Conservation (phyloP, 2,113 vertebrate species). For the Elephas maximus region DNA sequence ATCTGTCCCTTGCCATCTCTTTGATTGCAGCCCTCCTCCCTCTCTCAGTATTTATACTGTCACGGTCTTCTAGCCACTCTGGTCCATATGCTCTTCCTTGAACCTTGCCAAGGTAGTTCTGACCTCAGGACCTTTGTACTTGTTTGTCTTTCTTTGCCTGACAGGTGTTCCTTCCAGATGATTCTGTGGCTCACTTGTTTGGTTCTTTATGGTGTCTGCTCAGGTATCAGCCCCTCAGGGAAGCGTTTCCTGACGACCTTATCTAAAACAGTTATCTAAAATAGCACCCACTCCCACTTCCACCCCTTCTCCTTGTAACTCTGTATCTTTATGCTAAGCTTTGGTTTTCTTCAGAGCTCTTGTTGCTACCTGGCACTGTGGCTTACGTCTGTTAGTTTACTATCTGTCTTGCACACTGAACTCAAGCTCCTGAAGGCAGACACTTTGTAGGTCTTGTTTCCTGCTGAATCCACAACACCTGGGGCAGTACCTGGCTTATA, state of each 20-base stretch:
- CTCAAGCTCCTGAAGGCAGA: not conserved
- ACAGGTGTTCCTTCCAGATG: slow-evolving; percentile 3
- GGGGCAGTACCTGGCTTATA: not conserved
- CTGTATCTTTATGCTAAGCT: not conserved
- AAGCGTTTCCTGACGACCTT: not conserved
- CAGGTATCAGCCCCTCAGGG: not conserved
- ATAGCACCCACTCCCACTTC: not conserved
- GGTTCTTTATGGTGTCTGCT: not conserved
- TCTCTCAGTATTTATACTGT: not conserved
- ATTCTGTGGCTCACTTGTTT: not conserved
- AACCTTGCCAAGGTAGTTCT: not conserved
- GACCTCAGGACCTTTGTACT: slow-evolving; percentile 43
- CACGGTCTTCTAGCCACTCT: not conserved
- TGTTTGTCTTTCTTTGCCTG: not conserved
- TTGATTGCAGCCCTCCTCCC: not conserved
- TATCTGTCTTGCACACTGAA: not conserved
- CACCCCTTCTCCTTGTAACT: not conserved
- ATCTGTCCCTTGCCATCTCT: not conserved
- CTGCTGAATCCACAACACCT: not conserved
- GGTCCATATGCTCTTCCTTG: not conserved
- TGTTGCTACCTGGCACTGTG: no score
- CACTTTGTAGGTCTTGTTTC: not conserved
- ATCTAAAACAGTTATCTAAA: not conserved
- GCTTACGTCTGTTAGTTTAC: not conserved
- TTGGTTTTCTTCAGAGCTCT: not conserved